These are phyloP conservation scores for Proterorhinus semilunaris DNA, from an alignment of 2,113 vertebrate species.

Conservation along the genomic window DNA sequence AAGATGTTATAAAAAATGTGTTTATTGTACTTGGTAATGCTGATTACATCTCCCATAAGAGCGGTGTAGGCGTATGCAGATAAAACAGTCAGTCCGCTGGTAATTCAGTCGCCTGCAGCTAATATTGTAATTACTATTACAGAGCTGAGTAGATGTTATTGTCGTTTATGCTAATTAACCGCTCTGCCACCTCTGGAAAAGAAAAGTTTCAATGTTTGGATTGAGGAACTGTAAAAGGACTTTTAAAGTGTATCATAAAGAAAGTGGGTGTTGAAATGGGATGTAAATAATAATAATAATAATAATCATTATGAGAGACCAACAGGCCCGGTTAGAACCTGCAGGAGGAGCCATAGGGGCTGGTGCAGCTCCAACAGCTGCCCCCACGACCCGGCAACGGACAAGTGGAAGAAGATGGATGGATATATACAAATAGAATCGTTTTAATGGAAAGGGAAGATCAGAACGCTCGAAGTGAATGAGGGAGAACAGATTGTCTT, in stretches of 20 bases:
- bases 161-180: not conserved
- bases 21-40: not conserved
- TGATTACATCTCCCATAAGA: slow-evolving; percentile 8
- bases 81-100: not conserved
- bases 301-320: too few species aligned
- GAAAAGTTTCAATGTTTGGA: not conserved
- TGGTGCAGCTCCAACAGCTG: too few species aligned
- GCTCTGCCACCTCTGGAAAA: not conserved
- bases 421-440: not conserved
- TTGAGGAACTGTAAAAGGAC: not conserved
- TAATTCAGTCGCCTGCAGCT: slow-evolving; percentile 2
- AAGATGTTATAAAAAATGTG: not conserved
- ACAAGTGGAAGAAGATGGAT: too few species aligned
- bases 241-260: not conserved
- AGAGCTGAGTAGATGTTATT: slow-evolving; percentile 1
- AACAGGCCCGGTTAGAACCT: too few species aligned
- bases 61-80: not conserved
- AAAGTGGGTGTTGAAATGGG: not conserved
- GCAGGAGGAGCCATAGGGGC: too few species aligned
- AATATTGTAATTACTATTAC: slow-evolving; percentile 7
- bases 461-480: too few species aligned
- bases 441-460: not conserved
- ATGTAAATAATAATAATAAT: too few species aligned
- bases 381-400: too few species aligned
- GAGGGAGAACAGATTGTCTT: too few species aligned